Percentiles rank a stretch among this genome's conserved stretches.
Conservation (phyloP, 1,140 invertebrate species). For the Marisa cornuarietis region DNA sequence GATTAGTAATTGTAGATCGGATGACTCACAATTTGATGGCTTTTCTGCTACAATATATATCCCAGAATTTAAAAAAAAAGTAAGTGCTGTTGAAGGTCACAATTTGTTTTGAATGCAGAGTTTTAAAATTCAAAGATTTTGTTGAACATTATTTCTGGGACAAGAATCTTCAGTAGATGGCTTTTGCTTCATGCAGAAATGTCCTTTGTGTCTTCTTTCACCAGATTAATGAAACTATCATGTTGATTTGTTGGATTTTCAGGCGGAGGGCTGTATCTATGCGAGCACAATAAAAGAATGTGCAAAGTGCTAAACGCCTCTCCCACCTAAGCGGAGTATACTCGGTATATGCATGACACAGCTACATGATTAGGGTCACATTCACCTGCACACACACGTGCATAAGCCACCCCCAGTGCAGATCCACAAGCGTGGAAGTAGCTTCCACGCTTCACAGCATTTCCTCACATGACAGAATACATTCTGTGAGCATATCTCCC, state of each 20-base stretch:
- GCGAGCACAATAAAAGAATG: constrained; percentile 15
- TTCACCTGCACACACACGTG: constrained; percentile 9
- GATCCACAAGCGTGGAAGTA: constrained; percentile 1
- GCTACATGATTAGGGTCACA: background rate
- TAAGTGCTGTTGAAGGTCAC: background rate
- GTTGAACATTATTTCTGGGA: background rate
- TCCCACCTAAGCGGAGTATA: constrained; percentile 21
- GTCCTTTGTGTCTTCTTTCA: too few relatives aligned
- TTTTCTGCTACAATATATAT: background rate
- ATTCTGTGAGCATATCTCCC: constrained; percentile 17
- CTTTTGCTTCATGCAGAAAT: background rate
- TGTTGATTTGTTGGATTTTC: constrained; percentile 27
- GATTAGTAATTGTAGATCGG: background rate
- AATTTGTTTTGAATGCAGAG: background rate
- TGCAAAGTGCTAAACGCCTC: constrained; percentile 19
- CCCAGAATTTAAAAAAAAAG: background rate
- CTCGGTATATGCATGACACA: constrained; percentile 19
- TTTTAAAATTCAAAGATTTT: background rate
- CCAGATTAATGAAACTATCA: background rate
- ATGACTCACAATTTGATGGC: background rate
- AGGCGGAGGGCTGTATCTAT: constrained; percentile 25
- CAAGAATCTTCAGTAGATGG: background rate
- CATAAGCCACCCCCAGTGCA: background rate
- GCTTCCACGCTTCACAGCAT: too few relatives aligned
- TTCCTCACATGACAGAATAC: constrained; percentile 7